Evolutionary conservation across 2,113 vertebrate genomes (phyloP).

Genomic region (Pygathrix nemaeus): DNA sequence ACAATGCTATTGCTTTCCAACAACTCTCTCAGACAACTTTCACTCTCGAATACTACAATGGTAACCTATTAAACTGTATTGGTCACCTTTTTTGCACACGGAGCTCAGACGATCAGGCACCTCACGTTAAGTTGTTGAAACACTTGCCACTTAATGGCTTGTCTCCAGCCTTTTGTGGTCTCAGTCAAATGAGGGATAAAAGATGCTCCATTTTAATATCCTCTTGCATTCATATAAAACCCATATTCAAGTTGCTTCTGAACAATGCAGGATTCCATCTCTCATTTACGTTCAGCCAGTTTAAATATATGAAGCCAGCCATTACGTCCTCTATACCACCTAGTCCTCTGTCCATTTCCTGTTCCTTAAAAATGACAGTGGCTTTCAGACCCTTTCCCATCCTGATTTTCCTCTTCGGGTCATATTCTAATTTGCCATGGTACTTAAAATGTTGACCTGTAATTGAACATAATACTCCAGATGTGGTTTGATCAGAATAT

Average conservation of each 20-base stretch:
- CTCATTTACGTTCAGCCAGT: not conserved
- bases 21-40: not conserved
- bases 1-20: not conserved
- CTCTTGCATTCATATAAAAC: not conserved
- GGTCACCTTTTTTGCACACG: not conserved
- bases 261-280: not conserved
- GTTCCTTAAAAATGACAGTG: not conserved
- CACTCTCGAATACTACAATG: not conserved
- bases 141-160: not conserved
- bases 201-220: not conserved
- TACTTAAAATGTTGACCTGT: conserved; percentile 71
- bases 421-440: conserved; percentile 43
- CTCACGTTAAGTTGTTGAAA: not conserved
- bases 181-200: not conserved
- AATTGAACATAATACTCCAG: conserved; percentile 71
- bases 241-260: not conserved
- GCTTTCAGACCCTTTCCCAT: not conserved
- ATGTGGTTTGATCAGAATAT: conserved; percentile 70
- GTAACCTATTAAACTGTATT: not conserved
- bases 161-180: not conserved
- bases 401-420: conserved; percentile 32
- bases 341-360: not conserved
- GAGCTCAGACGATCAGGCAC: not conserved
- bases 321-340: not conserved
- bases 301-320: conserved; percentile 28